These are phyloP conservation scores for Triops cancriformis DNA, from an alignment of 1,140 invertebrate genomes.

Conservation along the genomic window DNA sequence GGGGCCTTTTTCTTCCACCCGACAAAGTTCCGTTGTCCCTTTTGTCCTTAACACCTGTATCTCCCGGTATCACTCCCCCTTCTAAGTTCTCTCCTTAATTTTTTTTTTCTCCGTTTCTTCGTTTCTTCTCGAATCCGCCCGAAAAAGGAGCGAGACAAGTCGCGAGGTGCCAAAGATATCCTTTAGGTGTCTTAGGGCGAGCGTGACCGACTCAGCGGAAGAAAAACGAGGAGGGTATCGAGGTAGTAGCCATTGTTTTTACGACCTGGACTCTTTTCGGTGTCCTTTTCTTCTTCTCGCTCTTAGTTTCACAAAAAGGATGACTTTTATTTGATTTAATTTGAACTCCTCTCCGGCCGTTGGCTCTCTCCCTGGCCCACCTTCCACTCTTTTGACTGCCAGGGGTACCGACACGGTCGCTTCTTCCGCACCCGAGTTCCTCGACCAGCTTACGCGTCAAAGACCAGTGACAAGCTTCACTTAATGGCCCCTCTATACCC, in stretches of 20 bases:
- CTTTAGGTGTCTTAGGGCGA: background rate
- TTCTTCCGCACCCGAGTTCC: background rate
- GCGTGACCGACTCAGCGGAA: background rate
- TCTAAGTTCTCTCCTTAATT: too few species aligned
- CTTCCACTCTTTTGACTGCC: too few species aligned
- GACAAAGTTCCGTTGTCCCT: too few species aligned
- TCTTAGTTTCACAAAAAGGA: too few species aligned
- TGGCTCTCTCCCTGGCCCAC: too few species aligned
- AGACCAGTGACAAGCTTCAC: background rate
- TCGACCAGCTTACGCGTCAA: background rate
- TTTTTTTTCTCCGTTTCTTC: background rate
- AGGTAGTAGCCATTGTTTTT: conserved; percentile 3
- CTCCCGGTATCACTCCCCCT: too few species aligned
- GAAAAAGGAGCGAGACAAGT: background rate
- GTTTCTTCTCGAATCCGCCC: background rate
- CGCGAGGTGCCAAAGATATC: background rate
- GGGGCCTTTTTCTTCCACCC: too few species aligned
- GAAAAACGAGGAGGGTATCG: background rate
- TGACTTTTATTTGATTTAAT: too few species aligned
- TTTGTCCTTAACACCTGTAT: too few species aligned
- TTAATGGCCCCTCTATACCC: too few species aligned
- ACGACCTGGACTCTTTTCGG: background rate
- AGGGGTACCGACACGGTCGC: too few species aligned
- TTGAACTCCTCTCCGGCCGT: too few species aligned
- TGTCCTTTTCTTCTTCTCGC: background rate